A percentile compares a stretch with the other conserved stretches of the same genome.
Conservation (phyloP, 2,113 vertebrate species). For the Melanotaenia duboulayi region DNA sequence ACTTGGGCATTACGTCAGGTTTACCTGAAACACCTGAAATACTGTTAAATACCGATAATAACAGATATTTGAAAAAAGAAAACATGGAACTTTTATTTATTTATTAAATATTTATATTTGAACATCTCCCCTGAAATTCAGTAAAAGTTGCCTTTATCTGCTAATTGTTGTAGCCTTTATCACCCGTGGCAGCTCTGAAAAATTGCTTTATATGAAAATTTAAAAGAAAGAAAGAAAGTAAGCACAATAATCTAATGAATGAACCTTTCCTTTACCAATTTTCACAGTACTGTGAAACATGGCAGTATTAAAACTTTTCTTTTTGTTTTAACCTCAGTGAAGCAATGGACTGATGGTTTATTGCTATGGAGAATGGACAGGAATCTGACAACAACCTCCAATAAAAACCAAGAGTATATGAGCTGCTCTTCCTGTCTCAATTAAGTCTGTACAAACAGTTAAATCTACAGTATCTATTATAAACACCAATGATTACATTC, state of each 20-base stretch:
- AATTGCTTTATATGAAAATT: no score
- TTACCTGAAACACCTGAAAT: slow-evolving; percentile 71
- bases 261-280: no score
- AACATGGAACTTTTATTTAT: background rate
- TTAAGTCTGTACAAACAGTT: background rate
- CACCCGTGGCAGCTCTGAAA: no score
- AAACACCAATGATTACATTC: background rate
- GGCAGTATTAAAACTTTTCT: no score
- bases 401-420: background rate
- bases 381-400: background rate
- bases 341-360: background rate
- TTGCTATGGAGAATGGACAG: background rate
- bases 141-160: no score
- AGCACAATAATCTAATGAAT: no score
- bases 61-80: background rate
- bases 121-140: background rate
- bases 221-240: no score
- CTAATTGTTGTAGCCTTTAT: no score
- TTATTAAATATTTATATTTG: background rate
- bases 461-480: background rate
- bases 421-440: background rate
- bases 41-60: no score
- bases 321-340: background rate
- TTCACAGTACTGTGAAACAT: no score
- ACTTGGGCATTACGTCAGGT: slow-evolving; percentile 55